These are phyloP conservation scores for Neolamprologus brichardi DNA, from an alignment of 2,113 vertebrate species.

Conservation along the genomic window DNA sequence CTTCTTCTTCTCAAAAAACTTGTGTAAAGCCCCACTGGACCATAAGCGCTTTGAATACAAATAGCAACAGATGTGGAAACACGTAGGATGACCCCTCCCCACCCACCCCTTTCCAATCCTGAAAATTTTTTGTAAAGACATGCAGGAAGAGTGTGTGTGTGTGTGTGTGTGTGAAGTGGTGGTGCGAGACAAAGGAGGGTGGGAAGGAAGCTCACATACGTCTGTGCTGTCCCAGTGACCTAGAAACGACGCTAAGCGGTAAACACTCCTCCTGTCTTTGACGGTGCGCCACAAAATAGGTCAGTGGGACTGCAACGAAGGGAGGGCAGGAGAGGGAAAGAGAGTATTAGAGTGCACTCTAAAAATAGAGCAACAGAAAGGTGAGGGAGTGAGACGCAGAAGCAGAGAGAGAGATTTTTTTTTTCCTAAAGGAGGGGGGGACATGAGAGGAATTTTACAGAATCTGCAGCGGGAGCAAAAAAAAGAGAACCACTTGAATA, in stretches of 20 bases:
- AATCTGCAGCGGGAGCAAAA: conserved; percentile 16
- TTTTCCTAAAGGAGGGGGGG: background rate
- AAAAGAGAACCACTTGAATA: background rate
- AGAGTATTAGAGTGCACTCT: conserved; percentile 58
- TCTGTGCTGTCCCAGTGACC: conserved; percentile 68
- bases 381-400: conserved; percentile 22
- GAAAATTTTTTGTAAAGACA: conserved; percentile 34
- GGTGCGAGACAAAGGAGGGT: conserved; percentile 27
- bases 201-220: conserved; percentile 42
- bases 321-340: conserved; percentile 39
- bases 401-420: background rate
- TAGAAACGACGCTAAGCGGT: conserved; percentile 68
- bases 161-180: background rate
- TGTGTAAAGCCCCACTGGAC: background rate
- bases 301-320: conserved; percentile 67
- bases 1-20: background rate
- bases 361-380: conserved; percentile 68
- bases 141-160: background rate
- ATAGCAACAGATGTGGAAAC: conserved; percentile 45
- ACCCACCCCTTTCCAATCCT: background rate
- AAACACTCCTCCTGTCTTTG: conserved; percentile 67
- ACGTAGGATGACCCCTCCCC: background rate
- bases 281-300: conserved; percentile 72
- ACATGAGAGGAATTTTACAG: conserved; percentile 51
- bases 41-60: background rate